These are phyloP conservation scores for Sebastes oblongus DNA, from an alignment of 2,797 vertebrate genomes.

Conservation along the genomic window DNA sequence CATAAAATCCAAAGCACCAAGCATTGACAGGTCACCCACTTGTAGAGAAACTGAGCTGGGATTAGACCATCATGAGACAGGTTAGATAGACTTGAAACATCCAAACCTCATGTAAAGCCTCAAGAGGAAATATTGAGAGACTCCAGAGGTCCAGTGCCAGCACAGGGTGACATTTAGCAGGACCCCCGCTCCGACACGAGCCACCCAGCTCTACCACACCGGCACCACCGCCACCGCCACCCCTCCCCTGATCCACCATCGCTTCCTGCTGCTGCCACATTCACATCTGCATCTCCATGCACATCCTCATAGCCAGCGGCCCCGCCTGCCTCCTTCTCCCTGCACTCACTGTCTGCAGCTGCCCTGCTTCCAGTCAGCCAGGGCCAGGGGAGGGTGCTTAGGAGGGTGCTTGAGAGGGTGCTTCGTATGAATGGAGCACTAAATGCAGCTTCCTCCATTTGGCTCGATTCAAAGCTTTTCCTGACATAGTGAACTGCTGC, in stretches of 20 bases:
- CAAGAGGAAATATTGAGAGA: neutral
- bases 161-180: constrained; percentile 12
- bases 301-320: constrained; percentile 67
- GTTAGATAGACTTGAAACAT: constrained; percentile 15
- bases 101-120: constrained; percentile 18
- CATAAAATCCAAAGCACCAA: neutral
- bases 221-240: constrained; percentile 6
- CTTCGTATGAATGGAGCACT: constrained; percentile 54
- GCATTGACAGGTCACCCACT: neutral
- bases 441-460: constrained; percentile 59
- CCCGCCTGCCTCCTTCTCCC: constrained; percentile 48
- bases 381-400: constrained; percentile 41
- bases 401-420: constrained; percentile 37
- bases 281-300: constrained; percentile 78
- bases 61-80: neutral
- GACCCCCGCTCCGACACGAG: constrained; percentile 33
- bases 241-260: constrained; percentile 24
- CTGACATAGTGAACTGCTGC: constrained; percentile 28
- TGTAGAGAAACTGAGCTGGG: neutral
- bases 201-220: constrained; percentile 74
- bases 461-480: constrained; percentile 28
- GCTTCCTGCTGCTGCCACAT: constrained; percentile 77
- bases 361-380: constrained; percentile 46
- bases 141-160: neutral
- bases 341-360: constrained; percentile 57